phyloP scores from a whole-genome alignment of 2,797 vertebrate genomes.

The Rachycentron canadum region DNA sequence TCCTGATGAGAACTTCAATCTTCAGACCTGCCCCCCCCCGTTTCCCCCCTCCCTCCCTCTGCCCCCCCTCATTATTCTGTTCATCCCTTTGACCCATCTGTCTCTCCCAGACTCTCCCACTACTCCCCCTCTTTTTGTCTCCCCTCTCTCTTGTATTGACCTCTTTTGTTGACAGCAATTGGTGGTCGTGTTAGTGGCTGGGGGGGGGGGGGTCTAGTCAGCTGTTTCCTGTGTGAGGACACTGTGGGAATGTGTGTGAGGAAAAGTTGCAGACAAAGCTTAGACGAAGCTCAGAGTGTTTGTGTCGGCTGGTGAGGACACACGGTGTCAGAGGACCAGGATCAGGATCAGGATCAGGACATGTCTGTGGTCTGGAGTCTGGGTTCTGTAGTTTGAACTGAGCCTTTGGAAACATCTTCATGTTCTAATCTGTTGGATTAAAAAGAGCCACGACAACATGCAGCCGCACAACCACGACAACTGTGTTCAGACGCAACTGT shows the following conservation, averaged over 20 bases:
- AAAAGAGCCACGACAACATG: conserved; percentile 56
- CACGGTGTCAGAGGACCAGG: conserved; percentile 11
- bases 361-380: conserved; percentile 45
- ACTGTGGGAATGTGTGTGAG: conserved; percentile 77
- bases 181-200: conserved; percentile 32
- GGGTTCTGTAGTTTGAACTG: neutral
- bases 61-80: conserved; percentile 66
- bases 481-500: conserved; percentile 74
- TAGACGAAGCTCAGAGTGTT: conserved; percentile 48
- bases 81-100: conserved; percentile 74
- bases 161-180: conserved; percentile 73
- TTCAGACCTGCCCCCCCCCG: neutral
- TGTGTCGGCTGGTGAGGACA: conserved; percentile 56
- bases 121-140: conserved; percentile 47
- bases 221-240: conserved; percentile 73
- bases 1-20: conserved; percentile 2
- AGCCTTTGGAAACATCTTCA: neutral
- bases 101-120: conserved; percentile 75
- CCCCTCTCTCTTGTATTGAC: conserved; percentile 59
- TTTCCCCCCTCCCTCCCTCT: neutral
- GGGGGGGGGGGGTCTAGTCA: conserved; percentile 59
- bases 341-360: conserved; percentile 6
- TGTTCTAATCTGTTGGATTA: conserved; percentile 25
- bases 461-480: conserved; percentile 74
- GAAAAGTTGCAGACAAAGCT: conserved; percentile 73